A percentile compares a stretch with the other conserved stretches of the same genome.
phyloP scores from a whole-genome alignment of 2,888 invertebrate genomes.

The Callyntrura sp. region DNA sequence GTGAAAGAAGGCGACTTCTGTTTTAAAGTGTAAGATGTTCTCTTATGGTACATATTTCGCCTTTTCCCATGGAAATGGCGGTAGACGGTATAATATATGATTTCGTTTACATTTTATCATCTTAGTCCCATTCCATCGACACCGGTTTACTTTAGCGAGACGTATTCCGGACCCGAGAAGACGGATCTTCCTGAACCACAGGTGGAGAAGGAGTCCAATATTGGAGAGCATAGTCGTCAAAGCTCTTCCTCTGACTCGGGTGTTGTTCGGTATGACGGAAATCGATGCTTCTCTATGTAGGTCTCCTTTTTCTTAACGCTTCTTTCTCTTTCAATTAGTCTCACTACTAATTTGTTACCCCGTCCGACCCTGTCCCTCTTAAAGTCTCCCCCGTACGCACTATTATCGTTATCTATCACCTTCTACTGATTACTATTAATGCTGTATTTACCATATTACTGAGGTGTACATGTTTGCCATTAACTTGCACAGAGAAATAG shows the following conservation, averaged over 20 bases:
- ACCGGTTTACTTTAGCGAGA: constrained; percentile 79
- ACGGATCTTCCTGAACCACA: constrained; percentile 80
- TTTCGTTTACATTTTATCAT: constrained; percentile 25
- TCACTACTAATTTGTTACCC: background rate
- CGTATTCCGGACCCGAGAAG: constrained; percentile 79
- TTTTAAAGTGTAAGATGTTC: constrained; percentile 82
- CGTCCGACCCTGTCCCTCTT: background rate
- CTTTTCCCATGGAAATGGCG: background rate
- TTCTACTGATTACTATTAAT: background rate
- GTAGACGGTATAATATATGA: background rate
- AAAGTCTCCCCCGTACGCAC: background rate
- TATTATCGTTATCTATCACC: background rate
- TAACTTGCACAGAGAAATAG: constrained; percentile 79
- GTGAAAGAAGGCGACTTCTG: constrained; percentile 84
- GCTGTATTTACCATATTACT: background rate
- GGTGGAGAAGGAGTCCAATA: constrained; percentile 79
- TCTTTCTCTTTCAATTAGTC: background rate
- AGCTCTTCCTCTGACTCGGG: constrained; percentile 94
- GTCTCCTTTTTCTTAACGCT: constrained; percentile 21
- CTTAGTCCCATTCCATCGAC: constrained; percentile 77
- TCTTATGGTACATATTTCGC: background rate
- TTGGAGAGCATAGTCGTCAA: constrained; percentile 90
- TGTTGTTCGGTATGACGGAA: constrained; percentile 89
- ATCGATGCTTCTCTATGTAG: constrained; percentile 71
- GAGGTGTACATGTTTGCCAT: constrained; percentile 18